Evolutionary conservation across 92 coral and sea anemone species (phyloP), one percentile per base, ranked within the genome.

Genomic region (Porites rus): DNA sequence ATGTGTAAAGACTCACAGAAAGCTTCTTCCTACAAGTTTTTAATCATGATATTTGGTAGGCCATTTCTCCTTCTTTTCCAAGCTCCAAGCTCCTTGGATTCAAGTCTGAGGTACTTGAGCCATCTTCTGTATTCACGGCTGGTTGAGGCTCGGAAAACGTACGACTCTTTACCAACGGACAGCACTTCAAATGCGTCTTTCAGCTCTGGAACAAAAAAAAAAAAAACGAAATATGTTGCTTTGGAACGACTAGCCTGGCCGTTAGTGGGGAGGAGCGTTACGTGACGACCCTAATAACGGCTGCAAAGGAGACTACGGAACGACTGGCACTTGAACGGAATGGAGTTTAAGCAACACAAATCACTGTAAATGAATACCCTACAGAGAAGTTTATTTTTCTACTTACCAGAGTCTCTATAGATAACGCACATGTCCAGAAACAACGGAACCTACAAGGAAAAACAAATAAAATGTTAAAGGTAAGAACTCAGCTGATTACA

Each of bases 11-110:
- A 0, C 69, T 14, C 18, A 5, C 56, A 21, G 19, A 53, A 3
- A 38, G 46, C 4, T 54, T 18, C 8, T 76, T 16, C 54, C 70
- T 87, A 91, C 38, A 91, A n/a, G 64, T 91, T 92, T 78, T 97
- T 97, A 18, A 97, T 88, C 99, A 95, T 97, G 80, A 97, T 97
- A 80, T 97, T 97, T 6, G 99, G 98, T 10, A 91, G 90, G n/a
- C 97, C 99, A 24, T 97, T 93, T 63, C 99, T 88, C n/a, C 99
- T 90, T 62, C 95, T 86, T 74, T 93, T 88, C 99, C 99, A 97
- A 25, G 89, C 76, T 20, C 99, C 99, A 60, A 93, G 91, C 60
- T 95, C 95, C 74, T 95, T 97, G 17, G 96, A 88, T 72, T 92
- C 96, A 9, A 94, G 66, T 65, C 93, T 85, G 72, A 97, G 90